These are phyloP conservation scores for Protonemura montana DNA, from an alignment of 2,888 invertebrate species.

Conservation along the genomic window DNA sequence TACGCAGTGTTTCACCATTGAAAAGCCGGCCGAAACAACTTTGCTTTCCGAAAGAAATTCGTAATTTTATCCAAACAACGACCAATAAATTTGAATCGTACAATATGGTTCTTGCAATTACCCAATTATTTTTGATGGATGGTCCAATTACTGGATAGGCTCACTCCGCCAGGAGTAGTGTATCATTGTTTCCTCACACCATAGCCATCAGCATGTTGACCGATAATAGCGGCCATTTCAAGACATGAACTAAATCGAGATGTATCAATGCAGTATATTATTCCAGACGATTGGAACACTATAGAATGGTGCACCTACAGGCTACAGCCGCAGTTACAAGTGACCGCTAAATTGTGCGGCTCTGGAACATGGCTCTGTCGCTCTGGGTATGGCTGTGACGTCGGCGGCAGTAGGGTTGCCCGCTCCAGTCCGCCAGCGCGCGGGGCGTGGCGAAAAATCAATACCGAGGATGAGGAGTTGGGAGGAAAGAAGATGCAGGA, in stretches of 20 bases:
- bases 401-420: conserved; percentile 30
- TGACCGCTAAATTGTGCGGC: background rate
- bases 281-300: background rate
- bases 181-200: background rate
- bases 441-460: conserved; percentile 49
- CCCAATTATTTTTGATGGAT: background rate
- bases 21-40: background rate
- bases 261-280: background rate
- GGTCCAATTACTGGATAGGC: background rate
- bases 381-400: background rate
- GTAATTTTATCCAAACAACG: background rate
- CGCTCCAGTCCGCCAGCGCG: conserved; percentile 42
- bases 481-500: conserved; percentile 24
- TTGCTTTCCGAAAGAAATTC: background rate
- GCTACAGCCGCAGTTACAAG: background rate
- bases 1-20: background rate
- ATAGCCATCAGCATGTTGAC: background rate
- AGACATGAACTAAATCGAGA: background rate
- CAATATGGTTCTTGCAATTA: background rate
- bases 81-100: background rate
- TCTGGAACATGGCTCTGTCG: background rate
- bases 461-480: conserved; percentile 45
- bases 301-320: background rate
- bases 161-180: background rate
- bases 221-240: background rate